phyloP scores from a whole-genome alignment of 1,140 invertebrate species.

The Ectropis grisescens region DNA sequence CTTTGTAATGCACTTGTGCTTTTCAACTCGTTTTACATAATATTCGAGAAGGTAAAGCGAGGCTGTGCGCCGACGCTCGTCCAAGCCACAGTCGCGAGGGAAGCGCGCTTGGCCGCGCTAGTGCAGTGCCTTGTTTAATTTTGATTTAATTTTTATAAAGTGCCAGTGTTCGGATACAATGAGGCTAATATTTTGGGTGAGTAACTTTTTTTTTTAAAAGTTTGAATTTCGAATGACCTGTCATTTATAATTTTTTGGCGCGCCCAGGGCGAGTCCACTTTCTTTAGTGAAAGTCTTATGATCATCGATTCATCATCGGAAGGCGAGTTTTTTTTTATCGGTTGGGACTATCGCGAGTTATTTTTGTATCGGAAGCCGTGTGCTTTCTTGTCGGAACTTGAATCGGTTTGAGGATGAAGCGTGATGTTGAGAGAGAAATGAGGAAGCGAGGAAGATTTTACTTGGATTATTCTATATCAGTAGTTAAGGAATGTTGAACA shows the following conservation, averaged over 20 bases:
- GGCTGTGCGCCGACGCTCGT: slow-evolving; percentile 25
- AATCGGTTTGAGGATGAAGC: no score
- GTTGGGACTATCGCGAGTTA: no score
- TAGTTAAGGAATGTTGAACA: no score
- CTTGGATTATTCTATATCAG: no score
- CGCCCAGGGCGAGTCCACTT: slow-evolving; percentile 16
- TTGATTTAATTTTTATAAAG: slow-evolving; percentile 31
- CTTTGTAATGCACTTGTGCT: slow-evolving; percentile 37
- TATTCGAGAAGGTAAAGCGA: slow-evolving; percentile 60
- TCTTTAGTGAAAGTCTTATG: slow-evolving; percentile 26
- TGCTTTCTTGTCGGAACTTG: no score
- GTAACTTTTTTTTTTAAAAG: slow-evolving; percentile 24
- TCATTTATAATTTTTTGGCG: slow-evolving; percentile 12
- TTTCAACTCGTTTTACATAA: slow-evolving; percentile 52
- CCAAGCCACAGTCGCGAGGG: slow-evolving; percentile 39
- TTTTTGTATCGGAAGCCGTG: no score
- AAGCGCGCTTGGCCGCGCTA: slow-evolving; percentile 51
- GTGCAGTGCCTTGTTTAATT: slow-evolving; percentile 50
- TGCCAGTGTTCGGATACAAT: slow-evolving; percentile 56
- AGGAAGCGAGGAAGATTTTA: no score
- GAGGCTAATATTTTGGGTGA: slow-evolving; percentile 60
- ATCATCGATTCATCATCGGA: slow-evolving; percentile 7
- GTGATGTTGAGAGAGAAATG: no score
- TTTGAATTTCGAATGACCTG: slow-evolving; percentile 7
- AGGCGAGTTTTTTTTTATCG: slow-evolving; percentile 3